Percentiles rank a stretch among this genome's conserved stretches.
These are phyloP conservation scores for Phalacrocorax brasilianus DNA, from an alignment of 2,113 vertebrate genomes.

Conservation along the genomic window DNA sequence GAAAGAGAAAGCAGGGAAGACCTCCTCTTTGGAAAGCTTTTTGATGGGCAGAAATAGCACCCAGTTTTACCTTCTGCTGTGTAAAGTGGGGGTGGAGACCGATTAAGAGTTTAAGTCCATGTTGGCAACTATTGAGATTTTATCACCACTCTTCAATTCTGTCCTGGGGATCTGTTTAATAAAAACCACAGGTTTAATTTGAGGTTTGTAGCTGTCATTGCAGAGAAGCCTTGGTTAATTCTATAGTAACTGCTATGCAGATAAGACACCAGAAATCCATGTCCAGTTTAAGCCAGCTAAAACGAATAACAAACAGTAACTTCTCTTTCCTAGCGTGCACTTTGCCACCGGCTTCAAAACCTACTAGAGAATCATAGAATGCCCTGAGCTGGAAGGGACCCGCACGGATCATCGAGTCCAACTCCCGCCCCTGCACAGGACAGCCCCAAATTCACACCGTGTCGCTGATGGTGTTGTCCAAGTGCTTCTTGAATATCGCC, in stretches of 20 bases:
- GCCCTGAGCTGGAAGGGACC: too few relatives aligned
- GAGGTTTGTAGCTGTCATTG: not conserved
- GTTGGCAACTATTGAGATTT: not conserved
- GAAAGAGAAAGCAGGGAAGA: not conserved
- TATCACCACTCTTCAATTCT: not conserved
- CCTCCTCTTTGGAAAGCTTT: constrained; percentile 2
- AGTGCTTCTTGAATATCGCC: too few relatives aligned
- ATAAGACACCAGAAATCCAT: not conserved
- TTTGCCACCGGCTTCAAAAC: not conserved
- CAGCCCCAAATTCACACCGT: too few relatives aligned
- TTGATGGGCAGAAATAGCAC: constrained; percentile 1
- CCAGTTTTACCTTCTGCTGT: constrained; percentile 10
- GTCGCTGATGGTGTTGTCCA: too few relatives aligned
- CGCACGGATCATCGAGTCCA: too few relatives aligned
- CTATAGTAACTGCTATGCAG: not conserved
- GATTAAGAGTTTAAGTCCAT: not conserved
- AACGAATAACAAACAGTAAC: not conserved
- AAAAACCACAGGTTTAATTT: not conserved
- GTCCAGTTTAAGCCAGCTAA: not conserved
- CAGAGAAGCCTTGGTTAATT: not conserved
- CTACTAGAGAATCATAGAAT: not conserved
- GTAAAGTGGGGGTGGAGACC: not conserved
- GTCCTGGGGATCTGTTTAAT: not conserved
- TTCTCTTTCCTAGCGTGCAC: not conserved
- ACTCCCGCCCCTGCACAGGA: too few relatives aligned